These are phyloP conservation scores for Drosophila suzukii DNA, from an alignment of 1,140 invertebrate genomes.

Conservation along the genomic window DNA sequence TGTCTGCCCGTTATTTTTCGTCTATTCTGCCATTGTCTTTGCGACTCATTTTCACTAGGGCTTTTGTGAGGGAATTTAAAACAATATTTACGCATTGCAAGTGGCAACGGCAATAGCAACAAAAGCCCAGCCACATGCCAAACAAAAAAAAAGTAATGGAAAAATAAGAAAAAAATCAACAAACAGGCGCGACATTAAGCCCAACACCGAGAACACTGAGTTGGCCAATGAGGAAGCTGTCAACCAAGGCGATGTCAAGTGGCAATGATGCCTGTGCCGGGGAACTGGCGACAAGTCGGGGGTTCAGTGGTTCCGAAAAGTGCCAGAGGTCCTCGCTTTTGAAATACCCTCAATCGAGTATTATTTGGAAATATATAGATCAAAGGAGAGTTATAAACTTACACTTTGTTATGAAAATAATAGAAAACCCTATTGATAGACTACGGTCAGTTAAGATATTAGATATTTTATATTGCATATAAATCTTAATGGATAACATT, in stretches of 20 bases:
- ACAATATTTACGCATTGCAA: constrained; percentile 72
- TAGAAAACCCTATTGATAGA: background rate
- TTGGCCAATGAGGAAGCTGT: constrained; percentile 30
- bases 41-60: constrained; percentile 50
- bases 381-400: background rate
- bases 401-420: too few species aligned
- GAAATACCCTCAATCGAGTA: background rate
- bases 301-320: background rate
- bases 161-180: constrained; percentile 13
- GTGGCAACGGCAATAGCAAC: constrained; percentile 15
- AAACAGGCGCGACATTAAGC: constrained; percentile 47
- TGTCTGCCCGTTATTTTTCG: constrained; percentile 50
- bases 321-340: background rate
- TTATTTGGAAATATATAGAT: background rate
- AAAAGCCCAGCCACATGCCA: constrained; percentile 12
- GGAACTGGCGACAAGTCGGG: constrained; percentile 1
- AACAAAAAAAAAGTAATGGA: background rate
- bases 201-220: constrained; percentile 29
- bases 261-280: background rate
- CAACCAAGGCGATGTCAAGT: constrained; percentile 19
- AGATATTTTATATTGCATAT: too few species aligned
- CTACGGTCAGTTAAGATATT: too few species aligned
- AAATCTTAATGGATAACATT: too few species aligned
- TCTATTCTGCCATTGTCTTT: constrained; percentile 46
- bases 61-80: constrained; percentile 63